Evolutionary conservation across 2,888 invertebrate species (phyloP), one percentile per base, ranked within the genome.

Genomic region (Teleiodes luculella): DNA sequence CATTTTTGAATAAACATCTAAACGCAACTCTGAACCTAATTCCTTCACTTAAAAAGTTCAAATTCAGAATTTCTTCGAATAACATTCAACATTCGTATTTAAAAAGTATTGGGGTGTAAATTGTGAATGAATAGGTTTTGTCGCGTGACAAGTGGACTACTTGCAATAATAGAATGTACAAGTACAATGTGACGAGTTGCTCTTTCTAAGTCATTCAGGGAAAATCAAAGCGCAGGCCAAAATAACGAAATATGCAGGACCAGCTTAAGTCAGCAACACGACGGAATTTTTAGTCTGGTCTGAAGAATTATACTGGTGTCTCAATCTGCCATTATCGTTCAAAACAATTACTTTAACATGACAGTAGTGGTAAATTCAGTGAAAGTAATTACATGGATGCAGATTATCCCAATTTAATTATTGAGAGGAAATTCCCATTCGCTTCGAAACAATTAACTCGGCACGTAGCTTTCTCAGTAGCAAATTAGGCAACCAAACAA

Each of bases 61-160:
- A 24, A 37, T 39, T 50, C 8, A 8, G 24, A 24, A 24, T 11
- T 1, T 6, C 18, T 20, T 14, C 11, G 1, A 6, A 4, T 33
- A n/a, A 14, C 20, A 11, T 66, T 16, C 0, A 39, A 28, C 56
- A 51, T 64, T 58, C 52, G 55, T 18, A 5, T 31, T 11, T 51
- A 4, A 35, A 24, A 53, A 41, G 31, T 16, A 30, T 28, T 20
- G 61, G 55, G 62, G 68, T 74, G 73, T 76, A 77, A 83, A 83
- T 80, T 76, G 73, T 81, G 74, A 86, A 83, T 83, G 83, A 85
- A 84, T 80, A 76, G 76, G 71, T 76, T 79, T 81, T 78, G 80
- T 80, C 75, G 67, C 74, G 78, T 83, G 82, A 80, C 85, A 87
- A 85, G 83, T 82, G 77, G 70, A 75, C 63, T 70, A 78, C 70